phyloP scores from a whole-genome alignment of 2,797 vertebrate species.

The Enteromius trimaculatus region DNA sequence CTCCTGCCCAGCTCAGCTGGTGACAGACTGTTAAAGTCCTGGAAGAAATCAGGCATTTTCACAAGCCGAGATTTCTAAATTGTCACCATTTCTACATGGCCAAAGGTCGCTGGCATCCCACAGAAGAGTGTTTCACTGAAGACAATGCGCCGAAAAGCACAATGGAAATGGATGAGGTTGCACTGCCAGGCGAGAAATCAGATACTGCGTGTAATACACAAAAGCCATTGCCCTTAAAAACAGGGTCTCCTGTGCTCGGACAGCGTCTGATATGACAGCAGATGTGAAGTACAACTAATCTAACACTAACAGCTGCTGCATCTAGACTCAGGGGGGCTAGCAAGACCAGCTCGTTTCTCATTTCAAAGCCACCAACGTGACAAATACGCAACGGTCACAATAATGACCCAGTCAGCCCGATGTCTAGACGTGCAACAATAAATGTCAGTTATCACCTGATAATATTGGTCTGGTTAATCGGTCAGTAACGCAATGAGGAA shows the following conservation, averaged over 20 bases:
- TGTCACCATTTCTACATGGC: not conserved
- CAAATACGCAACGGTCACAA: no score
- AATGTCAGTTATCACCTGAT: not conserved
- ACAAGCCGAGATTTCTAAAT: not conserved
- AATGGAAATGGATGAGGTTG: slow-evolving; percentile 60
- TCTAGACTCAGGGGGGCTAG: not conserved
- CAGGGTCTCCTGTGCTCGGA: not conserved
- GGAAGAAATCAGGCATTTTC: not conserved
- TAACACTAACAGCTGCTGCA: slow-evolving; percentile 34
- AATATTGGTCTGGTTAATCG: not conserved
- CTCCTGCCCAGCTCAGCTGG: not conserved
- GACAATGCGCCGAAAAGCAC: slow-evolving; percentile 47
- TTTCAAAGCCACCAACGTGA: not conserved
- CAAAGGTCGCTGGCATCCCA: slow-evolving; percentile 47
- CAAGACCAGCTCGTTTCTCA: not conserved
- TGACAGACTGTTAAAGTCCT: not conserved
- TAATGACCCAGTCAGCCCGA: not conserved
- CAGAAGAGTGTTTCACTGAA: slow-evolving; percentile 10
- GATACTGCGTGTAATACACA: not conserved
- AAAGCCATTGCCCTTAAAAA: not conserved
- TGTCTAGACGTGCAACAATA: not conserved
- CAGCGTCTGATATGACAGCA: slow-evolving; percentile 33
- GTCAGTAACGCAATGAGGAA: not conserved
- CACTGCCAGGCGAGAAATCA: slow-evolving; percentile 34
- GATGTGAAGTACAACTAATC: slow-evolving; percentile 23